Evolutionary conservation across 2,888 invertebrate genomes (phyloP).

Genomic region (Pomacea canaliculata): DNA sequence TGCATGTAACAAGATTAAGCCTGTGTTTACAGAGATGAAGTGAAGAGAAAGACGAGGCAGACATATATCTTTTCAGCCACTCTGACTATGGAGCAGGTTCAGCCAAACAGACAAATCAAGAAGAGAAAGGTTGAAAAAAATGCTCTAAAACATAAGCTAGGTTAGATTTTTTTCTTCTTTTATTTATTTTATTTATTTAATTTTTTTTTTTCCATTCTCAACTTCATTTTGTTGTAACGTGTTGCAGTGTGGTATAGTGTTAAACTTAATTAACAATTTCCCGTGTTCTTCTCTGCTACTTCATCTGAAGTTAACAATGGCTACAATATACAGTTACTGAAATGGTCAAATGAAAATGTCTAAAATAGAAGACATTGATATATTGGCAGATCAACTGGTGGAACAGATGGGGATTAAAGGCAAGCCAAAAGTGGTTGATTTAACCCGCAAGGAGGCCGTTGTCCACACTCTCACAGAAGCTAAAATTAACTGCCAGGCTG

Average conservation of each 20-base stretch:
- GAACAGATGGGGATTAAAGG: constrained; percentile 83
- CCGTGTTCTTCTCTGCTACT: too few species aligned
- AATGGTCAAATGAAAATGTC: too few species aligned
- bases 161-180: constrained; percentile 49
- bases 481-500: constrained; percentile 75
- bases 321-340: too few species aligned
- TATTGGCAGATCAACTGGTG: constrained; percentile 78
- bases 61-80: constrained; percentile 99
- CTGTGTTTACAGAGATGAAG: constrained; percentile 44
- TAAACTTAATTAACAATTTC: too few species aligned
- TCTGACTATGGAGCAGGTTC: constrained; percentile 86
- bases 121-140: constrained; percentile 59
- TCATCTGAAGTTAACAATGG: too few species aligned
- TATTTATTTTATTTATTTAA: too few species aligned
- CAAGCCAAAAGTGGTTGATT: constrained; percentile 92
- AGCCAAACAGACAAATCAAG: constrained; percentile 75
- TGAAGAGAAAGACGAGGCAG: constrained; percentile 77
- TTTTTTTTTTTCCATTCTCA: too few species aligned
- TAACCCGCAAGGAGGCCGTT: constrained; percentile 86
- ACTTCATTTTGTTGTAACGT: too few species aligned
- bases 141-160: constrained; percentile 69
- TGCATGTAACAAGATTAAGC: too few species aligned
- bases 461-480: constrained; percentile 87
- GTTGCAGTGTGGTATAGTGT: too few species aligned
- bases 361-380: too few species aligned